Conservation (phyloP, 2,797 vertebrate species). For the Phataginus tricuspis region DNA sequence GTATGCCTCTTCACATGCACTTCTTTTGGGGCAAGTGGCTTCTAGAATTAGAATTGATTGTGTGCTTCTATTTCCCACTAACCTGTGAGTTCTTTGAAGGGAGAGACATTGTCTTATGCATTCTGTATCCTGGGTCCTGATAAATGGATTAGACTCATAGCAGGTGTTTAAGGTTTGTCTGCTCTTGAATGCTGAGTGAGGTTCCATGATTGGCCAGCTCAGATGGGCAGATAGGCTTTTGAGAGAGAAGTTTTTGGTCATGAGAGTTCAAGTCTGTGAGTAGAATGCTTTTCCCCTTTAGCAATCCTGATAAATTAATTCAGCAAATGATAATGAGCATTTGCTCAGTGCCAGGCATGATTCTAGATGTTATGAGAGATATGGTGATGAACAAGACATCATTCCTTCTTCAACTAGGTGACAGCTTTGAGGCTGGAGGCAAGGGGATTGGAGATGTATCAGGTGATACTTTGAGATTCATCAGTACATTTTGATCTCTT, state of each 20-base stretch:
- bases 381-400: not conserved
- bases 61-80: conserved; percentile 17
- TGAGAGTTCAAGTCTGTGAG: not conserved
- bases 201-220: not conserved
- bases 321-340: not conserved
- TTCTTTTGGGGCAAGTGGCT: not conserved
- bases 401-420: not conserved
- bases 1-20: not conserved
- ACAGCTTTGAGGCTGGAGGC: not conserved
- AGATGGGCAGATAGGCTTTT: not conserved
- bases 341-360: not conserved
- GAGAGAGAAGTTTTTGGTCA: not conserved
- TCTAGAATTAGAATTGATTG: conserved; percentile 8
- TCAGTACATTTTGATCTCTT: not conserved
- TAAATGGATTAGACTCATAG: not conserved
- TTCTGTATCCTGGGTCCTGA: not conserved
- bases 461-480: not conserved
- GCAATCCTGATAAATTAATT: not conserved
- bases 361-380: not conserved
- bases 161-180: not conserved
- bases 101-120: not conserved
- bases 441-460: not conserved
- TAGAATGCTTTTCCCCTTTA: not conserved
- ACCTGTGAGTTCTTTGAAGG: not conserved
- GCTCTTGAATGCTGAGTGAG: not conserved